These are phyloP conservation scores for Pollenia labialis DNA, from an alignment of 2,888 invertebrate genomes.

Conservation along the genomic window DNA sequence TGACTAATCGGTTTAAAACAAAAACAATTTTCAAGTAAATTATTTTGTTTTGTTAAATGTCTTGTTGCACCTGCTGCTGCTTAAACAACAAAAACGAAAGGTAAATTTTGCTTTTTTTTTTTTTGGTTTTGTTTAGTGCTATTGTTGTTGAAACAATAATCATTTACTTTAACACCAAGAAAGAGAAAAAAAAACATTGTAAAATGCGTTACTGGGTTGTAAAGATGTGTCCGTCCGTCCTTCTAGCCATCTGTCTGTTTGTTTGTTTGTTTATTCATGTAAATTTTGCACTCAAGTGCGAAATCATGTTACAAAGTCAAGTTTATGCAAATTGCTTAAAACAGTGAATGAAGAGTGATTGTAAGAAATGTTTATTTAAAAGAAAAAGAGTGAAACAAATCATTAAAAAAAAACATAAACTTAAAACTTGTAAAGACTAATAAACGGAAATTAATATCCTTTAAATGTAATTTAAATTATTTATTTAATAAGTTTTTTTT, in stretches of 20 bases:
- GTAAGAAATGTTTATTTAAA: constrained; percentile 12
- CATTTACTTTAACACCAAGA: constrained; percentile 37
- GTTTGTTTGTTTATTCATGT: neutral
- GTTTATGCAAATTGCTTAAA: constrained; percentile 68
- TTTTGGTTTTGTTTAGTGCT: neutral
- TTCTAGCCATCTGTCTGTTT: neutral
- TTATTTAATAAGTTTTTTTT: neutral
- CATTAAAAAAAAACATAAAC: neutral
- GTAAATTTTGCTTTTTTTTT: constrained; percentile 24
- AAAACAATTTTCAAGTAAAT: constrained; percentile 26
- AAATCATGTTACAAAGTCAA: constrained; percentile 75
- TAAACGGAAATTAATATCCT: constrained; percentile 55
- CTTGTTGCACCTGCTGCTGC: constrained; percentile 62
- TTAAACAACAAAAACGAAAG: constrained; percentile 65
- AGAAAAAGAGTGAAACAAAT: neutral
- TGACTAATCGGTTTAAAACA: constrained; percentile 63
- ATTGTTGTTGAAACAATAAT: constrained; percentile 31
- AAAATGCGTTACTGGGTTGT: constrained; percentile 47
- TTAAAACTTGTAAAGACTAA: neutral
- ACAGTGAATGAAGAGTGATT: constrained; percentile 3
- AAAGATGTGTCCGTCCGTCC: neutral
- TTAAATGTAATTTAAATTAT: neutral
- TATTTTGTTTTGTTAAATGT: constrained; percentile 18
- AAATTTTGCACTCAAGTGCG: constrained; percentile 71
- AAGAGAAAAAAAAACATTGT: constrained; percentile 9